Conservation (phyloP, 2,888 invertebrate species). For the Spisula subtruncata region DNA sequence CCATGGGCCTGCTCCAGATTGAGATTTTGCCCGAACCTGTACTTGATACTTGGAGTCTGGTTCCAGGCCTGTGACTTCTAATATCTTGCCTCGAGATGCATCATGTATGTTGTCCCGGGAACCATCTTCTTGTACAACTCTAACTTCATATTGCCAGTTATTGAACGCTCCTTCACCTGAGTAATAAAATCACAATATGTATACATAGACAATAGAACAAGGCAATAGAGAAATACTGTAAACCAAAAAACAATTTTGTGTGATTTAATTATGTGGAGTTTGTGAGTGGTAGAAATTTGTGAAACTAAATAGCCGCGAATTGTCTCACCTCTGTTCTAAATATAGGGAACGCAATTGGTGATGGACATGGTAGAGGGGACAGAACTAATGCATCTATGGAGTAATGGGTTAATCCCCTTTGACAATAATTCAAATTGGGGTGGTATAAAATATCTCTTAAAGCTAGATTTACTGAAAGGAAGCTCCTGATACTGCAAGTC, state of each 20-base stretch:
- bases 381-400: no score
- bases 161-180: conserved; percentile 91
- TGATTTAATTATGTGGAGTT: no score
- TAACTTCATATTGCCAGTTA: conserved; percentile 94
- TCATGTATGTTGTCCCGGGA: conserved; percentile 49
- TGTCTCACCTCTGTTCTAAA: no score
- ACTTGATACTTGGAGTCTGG: conserved; percentile 93
- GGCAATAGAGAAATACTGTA: no score
- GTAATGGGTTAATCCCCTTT: no score
- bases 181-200: not conserved
- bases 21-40: conserved; percentile 93
- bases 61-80: conserved; percentile 85
- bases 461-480: not conserved
- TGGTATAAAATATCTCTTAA: not conserved
- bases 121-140: conserved; percentile 85
- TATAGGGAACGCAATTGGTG: no score
- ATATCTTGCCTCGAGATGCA: conserved; percentile 51
- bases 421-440: no score
- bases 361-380: no score
- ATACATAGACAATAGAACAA: no score
- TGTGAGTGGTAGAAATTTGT: no score
- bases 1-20: conserved; percentile 93
- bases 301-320: no score
- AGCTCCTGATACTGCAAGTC: not conserved
- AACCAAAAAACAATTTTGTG: no score